phyloP scores from a whole-genome alignment of 2,113 vertebrate genomes.

The Eretmochelys imbricata region DNA sequence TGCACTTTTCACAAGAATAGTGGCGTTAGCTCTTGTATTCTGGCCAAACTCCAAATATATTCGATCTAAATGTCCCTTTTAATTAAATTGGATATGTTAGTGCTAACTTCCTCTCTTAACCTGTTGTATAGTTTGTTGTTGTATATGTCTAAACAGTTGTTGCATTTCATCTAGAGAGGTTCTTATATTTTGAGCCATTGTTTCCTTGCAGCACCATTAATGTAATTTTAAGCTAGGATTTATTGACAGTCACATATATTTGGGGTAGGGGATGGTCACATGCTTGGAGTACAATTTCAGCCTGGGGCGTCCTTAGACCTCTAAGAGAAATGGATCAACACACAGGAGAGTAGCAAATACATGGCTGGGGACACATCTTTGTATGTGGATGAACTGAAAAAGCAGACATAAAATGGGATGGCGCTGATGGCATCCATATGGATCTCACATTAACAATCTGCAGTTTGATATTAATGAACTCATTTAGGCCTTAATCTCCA shows the following conservation, averaged over 20 bases:
- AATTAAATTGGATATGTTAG: background rate
- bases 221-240: accelerated
- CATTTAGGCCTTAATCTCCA: background rate
- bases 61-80: background rate
- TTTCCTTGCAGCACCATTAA: background rate
- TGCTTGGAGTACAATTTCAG: background rate
- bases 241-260: background rate
- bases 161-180: background rate
- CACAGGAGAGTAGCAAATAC: background rate
- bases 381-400: background rate
- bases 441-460: background rate
- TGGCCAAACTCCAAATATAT: background rate
- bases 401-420: background rate
- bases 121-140: background rate
- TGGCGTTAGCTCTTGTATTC: background rate
- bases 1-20: background rate
- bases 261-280: background rate
- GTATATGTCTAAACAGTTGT: background rate
- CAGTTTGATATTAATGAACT: background rate
- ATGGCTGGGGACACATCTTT: background rate
- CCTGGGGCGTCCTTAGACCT: background rate
- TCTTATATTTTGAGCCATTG: background rate
- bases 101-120: background rate
- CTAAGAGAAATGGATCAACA: background rate
- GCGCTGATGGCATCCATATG: background rate